phyloP scores from a whole-genome alignment of 2,113 vertebrate species.

The Plecotus auritus region DNA sequence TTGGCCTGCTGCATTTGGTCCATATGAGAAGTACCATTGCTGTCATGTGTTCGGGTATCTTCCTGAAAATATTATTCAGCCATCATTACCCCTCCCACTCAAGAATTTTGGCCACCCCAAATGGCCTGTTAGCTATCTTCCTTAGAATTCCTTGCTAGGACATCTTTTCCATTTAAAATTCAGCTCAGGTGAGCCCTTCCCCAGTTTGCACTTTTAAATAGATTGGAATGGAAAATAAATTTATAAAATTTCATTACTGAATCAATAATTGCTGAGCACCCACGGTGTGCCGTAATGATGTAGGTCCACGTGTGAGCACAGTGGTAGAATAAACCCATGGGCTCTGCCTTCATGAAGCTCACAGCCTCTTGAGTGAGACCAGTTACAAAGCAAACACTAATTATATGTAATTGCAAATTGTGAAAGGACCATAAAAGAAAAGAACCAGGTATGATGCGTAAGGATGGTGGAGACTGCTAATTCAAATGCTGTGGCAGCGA shows the following conservation, averaged over 20 bases:
- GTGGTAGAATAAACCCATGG: background rate
- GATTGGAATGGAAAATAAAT: background rate
- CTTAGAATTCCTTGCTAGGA: background rate
- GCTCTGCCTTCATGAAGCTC: background rate
- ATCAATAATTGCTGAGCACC: background rate
- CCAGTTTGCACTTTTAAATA: background rate
- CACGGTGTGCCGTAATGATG: background rate
- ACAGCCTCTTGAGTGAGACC: background rate
- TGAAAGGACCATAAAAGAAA: background rate
- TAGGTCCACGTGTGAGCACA: background rate
- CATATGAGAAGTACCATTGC: background rate
- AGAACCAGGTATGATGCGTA: background rate
- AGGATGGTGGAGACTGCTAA: background rate
- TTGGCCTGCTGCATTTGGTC: background rate
- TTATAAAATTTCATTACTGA: background rate
- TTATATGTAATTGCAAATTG: background rate
- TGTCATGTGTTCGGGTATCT: background rate
- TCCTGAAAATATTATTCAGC: background rate
- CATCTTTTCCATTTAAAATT: conserved; percentile 5
- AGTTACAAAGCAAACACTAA: background rate
- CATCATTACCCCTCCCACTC: background rate
- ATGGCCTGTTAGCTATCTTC: background rate
- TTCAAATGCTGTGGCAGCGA: background rate
- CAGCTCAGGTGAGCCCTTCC: background rate
- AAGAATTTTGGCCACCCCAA: background rate